These are phyloP conservation scores for chimpanzee (Pan troglodytes) DNA, from an alignment of 2,113 vertebrate genomes.

Conservation along the genomic window NHGRI_mPanTro3-v2.1_pri NC_072411.2:132900001-132900500, in stretches of 20 bases:
- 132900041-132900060: conserved; percentile 90
- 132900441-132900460: background rate
- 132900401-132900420: fast-evolving
- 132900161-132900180: conserved; percentile 52
- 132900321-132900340: background rate
- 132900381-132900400: background rate
- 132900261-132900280: background rate
- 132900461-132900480: background rate
- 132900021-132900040: conserved; percentile 78
- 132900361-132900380: background rate
- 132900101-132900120: conserved; percentile 88
- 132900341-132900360: background rate
- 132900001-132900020: too few relatives aligned
- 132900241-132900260: background rate
- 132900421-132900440: background rate
- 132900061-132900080: conserved; percentile 88
- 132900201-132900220: too few relatives aligned
- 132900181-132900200: background rate
- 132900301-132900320: background rate
- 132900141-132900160: conserved; percentile 84
- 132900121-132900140: conserved; percentile 90
- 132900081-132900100: conserved; percentile 92
- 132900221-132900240: background rate
- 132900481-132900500: background rate
- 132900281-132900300: background rate